Evolutionary conservation across 2,797 vertebrate genomes (phyloP).

Genomic region (Rhinogobio ventralis): DNA sequence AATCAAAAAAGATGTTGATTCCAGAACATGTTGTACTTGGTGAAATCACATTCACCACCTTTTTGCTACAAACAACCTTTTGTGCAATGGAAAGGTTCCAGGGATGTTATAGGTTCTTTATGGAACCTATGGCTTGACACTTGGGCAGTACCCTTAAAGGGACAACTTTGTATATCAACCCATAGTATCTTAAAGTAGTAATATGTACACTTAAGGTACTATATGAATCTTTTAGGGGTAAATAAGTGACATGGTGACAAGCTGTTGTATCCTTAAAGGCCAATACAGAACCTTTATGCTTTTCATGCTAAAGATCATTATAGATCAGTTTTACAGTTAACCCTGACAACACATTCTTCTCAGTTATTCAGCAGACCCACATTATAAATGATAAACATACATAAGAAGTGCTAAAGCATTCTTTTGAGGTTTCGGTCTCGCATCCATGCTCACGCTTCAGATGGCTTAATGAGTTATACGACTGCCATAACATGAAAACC

Average conservation of each 20-base stretch:
- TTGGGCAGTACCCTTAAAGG: not conserved
- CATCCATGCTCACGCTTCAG: constrained; percentile 25
- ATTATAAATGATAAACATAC: constrained; percentile 6
- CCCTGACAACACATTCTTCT: not conserved
- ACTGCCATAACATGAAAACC: constrained; percentile 29
- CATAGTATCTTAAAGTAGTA: not conserved
- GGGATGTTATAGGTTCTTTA: not conserved
- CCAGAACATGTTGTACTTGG: not conserved
- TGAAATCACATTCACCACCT: not conserved
- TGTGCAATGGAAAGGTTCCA: too few relatives aligned
- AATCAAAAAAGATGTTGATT: not conserved
- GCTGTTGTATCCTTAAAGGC: not conserved
- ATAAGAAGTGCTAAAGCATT: not conserved
- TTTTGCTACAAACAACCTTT: too few relatives aligned
- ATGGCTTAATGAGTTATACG: constrained; percentile 12
- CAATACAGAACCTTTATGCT: not conserved
- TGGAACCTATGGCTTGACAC: not conserved
- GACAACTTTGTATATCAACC: not conserved
- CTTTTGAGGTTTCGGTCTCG: not conserved
- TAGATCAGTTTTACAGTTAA: not conserved
- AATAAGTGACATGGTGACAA: not conserved
- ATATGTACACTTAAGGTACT: not conserved
- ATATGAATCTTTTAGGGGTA: not conserved
- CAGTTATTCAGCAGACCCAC: not conserved
- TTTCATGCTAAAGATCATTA: not conserved